Base-by-base conservation (phyloP, 2,113 vertebrate genomes). In the Oreamnos americanus region DNA sequence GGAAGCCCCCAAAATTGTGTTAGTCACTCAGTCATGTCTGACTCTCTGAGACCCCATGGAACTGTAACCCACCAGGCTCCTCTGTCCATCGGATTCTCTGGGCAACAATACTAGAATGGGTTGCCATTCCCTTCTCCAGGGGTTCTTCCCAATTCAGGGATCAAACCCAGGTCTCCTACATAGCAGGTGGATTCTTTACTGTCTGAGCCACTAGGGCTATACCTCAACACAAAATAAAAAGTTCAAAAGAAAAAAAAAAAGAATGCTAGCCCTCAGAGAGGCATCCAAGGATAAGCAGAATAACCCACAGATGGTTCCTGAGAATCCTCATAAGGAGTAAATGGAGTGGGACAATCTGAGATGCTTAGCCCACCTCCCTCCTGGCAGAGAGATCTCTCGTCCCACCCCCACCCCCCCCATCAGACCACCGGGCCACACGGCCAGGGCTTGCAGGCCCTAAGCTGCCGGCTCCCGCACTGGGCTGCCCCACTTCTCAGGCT, bases 371-470 rank as follows among this genome's bases (percentile, higher is more conserved):
- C 43, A 45, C 47, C 17, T 89, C 49, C 74, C n/a, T 30, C 57
- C 25, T 30, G 53, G 39, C 1, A 36, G 51, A 78, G 58, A 71
- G 43, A 15, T 64, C 60, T 36, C 67, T 25, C 19, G 0, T 13
- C 21, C 21, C 67, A 13, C 19, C 21, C 7, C 12, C 3, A 0
- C 10, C 10, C 9, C 5, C 51, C 17, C 33, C 13, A 10, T 43
- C 43, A 86, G 57, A n/a, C 45, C 43, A 28, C 1, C n/a, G 39
- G 60, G 13, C 49, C 30, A 51, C 47, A 28, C 5, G 4, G 14
- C 51, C 47, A 64, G 23, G 43, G 7, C 2, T 0, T 2, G 2
- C n/a, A 4, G 3, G 17, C 45, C 83, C 10, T 30, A 51, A 5
- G 7, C 7, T 12, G 14, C n/a, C 28, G 30, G 81, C 2, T 13